Conservation (phyloP, 2,113 vertebrate genomes). For the Odocoileus virginianus region DNA sequence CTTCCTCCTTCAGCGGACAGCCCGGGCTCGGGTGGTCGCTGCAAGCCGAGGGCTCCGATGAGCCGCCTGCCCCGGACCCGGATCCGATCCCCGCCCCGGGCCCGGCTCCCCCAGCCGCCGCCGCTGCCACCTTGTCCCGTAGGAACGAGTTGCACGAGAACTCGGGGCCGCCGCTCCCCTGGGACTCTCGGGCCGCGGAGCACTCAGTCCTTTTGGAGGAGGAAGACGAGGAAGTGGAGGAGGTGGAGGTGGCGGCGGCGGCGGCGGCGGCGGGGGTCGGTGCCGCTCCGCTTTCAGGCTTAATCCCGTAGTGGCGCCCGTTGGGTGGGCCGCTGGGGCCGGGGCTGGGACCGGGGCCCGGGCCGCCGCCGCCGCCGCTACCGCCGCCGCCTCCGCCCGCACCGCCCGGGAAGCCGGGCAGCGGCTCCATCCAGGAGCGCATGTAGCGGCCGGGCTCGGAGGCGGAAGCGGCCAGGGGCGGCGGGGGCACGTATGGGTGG, state of each 20-base stretch:
- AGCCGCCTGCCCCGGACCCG: constrained; percentile 56
- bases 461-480: constrained; percentile 88
- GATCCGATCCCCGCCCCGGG: constrained; percentile 45
- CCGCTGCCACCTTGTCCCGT: constrained; percentile 86
- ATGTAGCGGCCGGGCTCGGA: constrained; percentile 92
- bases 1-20: constrained; percentile 93
- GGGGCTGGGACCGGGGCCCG: constrained; percentile 49
- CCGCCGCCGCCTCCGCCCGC: constrained; percentile 53
- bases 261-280: constrained; percentile 81
- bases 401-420: constrained; percentile 87
- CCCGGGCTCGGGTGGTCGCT: constrained; percentile 89
- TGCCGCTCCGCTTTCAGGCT: constrained; percentile 86
- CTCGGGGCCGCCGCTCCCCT: constrained; percentile 84
- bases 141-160: constrained; percentile 85
- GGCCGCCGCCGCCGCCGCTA: constrained; percentile 44
- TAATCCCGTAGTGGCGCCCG: constrained; percentile 89
- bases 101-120: constrained; percentile 43
- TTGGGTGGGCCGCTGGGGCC: constrained; percentile 73
- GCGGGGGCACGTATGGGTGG: constrained; percentile 92
- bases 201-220: constrained; percentile 89
- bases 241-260: constrained; percentile 63
- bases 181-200: constrained; percentile 84
- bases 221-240: constrained; percentile 79
- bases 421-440: constrained; percentile 95
- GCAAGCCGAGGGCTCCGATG: constrained; percentile 81